Conservation (phyloP, 2,797 vertebrate species). For the Bryconaethiops microstoma region DNA sequence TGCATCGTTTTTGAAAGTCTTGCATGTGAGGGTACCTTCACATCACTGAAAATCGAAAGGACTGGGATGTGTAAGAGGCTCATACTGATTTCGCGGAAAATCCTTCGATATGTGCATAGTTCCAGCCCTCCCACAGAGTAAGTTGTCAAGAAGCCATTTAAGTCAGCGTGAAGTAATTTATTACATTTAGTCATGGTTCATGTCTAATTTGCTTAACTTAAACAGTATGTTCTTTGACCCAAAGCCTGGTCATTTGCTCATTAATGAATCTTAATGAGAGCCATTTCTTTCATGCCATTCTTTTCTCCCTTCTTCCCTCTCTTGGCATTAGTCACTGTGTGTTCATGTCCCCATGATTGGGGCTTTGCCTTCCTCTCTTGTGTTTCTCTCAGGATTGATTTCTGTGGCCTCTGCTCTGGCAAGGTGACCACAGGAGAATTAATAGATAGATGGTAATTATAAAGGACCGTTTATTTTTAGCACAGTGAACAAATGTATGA, state of each 20-base stretch:
- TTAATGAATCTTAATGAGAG: conserved; percentile 50
- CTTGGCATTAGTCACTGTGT: neutral
- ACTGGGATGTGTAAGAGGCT: neutral
- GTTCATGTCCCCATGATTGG: conserved; percentile 1
- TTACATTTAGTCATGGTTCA: conserved; percentile 46
- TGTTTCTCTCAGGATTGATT: conserved; percentile 38
- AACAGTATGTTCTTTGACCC: conserved; percentile 50
- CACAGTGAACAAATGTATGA: conserved; percentile 24
- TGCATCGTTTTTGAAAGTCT: neutral
- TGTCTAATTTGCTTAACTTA: conserved; percentile 47
- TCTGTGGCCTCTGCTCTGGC: conserved; percentile 29
- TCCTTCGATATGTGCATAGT: neutral
- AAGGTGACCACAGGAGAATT: conserved; percentile 47
- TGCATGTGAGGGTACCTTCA: neutral
- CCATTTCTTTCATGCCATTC: conserved; percentile 36
- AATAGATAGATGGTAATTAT: conserved; percentile 49
- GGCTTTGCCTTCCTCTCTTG: conserved; percentile 5
- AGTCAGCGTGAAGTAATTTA: conserved; percentile 38
- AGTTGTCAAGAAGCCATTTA: conserved; percentile 31
- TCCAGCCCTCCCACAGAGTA: conserved; percentile 17
- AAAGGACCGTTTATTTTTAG: conserved; percentile 3
- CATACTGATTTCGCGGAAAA: neutral
- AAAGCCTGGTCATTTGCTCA: conserved; percentile 51
- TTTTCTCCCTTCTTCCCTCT: neutral
- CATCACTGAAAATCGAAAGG: neutral